Evolutionary conservation across 2,888 invertebrate genomes (phyloP), one percentile per base, ranked within the genome.

Genomic region (Xanthia togata): DNA sequence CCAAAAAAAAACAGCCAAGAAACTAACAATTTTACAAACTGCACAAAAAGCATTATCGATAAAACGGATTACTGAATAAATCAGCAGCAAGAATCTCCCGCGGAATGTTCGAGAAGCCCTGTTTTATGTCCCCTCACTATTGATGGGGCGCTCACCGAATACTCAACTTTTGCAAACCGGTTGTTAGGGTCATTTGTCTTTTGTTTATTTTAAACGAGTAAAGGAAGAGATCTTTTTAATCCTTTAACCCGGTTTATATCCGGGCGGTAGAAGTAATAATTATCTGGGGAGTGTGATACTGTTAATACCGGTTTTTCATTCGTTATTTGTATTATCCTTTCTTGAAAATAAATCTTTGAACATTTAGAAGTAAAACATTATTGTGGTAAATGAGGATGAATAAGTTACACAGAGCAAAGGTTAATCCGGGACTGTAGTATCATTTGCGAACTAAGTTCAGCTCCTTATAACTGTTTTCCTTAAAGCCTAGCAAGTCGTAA

Each of bases 401-500:
- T 50, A 57, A 82, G n/a, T 63, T 59, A 68, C 38, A 53, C n/a
- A 64, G 50, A 50, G 57, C 55, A 53, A 76, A 44, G 41, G 78
- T 70, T 70, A 62, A 83, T 70, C 65, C 35, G 26, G 35, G 83
- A 26, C 35, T 67, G 50, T 70, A 63, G 70, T 70, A 83, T 53
- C 47, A 62, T 62, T 65, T 68, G 57, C 57, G 35, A 65, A 79
- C 64, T 69, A 53, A 79, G 57, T 63, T 73, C 12, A 70, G 44
- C 57, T 73, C 63, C 76, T 74, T 78, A 69, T 64, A 81, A 81
- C 73, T 67, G 85, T 72, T 82, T 87, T 76, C 76, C 76, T 75
- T 79, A 76, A 82, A 90, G 82, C 75, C 74, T 76, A 83, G 78
- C 83, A 81, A 82, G 84, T 82, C 88, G 87, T 90, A 90, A 90